Percentiles rank a stretch among this genome's conserved stretches.
Conservation (phyloP, 2,113 vertebrate genomes). For the Buteo buteo region DNA sequence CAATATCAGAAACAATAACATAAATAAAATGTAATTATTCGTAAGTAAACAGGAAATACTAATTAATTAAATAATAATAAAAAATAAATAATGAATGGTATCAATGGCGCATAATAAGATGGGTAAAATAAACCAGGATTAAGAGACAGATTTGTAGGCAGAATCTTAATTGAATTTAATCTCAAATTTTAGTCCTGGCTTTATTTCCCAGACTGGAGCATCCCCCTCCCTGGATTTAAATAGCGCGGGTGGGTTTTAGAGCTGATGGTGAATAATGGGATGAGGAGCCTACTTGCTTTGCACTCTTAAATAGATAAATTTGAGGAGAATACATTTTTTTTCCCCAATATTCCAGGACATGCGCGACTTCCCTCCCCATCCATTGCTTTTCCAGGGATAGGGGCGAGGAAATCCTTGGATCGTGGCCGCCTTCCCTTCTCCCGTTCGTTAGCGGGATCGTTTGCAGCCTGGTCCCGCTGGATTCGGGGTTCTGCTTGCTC, state of each 20-base stretch:
- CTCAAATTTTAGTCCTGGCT: not conserved
- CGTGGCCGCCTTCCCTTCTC: not conserved
- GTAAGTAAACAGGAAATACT: not conserved
- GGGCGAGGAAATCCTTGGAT: not conserved
- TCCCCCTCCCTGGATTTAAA: not conserved
- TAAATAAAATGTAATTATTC: not conserved
- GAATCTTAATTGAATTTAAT: not conserved
- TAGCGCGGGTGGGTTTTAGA: not conserved
- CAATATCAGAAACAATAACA: not conserved
- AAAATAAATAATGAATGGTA: not conserved
- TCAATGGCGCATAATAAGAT: not conserved
- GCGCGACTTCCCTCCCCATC: not conserved
- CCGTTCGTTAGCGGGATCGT: not conserved
- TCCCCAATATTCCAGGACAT: not conserved
- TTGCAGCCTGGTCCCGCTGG: not conserved
- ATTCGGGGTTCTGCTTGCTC: not conserved
- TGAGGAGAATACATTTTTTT: not conserved
- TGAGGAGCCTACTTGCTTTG: not conserved
- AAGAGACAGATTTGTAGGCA: not conserved
- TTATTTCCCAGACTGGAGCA: not conserved
- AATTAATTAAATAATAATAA: not conserved
- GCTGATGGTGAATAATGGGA: not conserved
- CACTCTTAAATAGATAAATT: not conserved
- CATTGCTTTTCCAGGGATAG: not conserved
- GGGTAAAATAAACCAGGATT: not conserved